phyloP scores from a whole-genome alignment of 2,113 vertebrate species.

The Urocolius indicus region DNA sequence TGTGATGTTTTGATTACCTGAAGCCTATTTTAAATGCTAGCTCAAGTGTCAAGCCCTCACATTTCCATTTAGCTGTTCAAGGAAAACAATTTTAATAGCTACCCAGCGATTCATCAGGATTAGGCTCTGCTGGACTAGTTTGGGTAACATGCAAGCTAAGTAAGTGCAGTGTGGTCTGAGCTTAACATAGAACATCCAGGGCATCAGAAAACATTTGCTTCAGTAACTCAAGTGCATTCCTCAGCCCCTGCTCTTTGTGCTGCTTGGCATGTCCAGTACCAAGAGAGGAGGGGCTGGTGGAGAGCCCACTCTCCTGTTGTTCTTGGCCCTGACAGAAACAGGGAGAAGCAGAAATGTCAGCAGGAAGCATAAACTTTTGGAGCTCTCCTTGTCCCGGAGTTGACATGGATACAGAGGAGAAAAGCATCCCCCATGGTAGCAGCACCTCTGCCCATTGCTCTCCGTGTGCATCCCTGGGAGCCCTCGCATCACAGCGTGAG shows the following conservation, averaged over 20 bases:
- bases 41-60: not conserved
- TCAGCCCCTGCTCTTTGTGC: not conserved
- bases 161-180: not conserved
- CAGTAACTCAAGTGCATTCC: not conserved
- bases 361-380: not conserved
- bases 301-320: not conserved
- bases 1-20: slow-evolving; percentile 36
- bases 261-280: not conserved
- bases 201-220: not conserved
- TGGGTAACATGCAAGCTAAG: not conserved
- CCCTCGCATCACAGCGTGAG: not conserved
- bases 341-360: not conserved
- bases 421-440: not conserved
- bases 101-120: slow-evolving; percentile 27
- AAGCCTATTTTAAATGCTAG: slow-evolving; percentile 28
- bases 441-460: not conserved
- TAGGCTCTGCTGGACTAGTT: slow-evolving; percentile 11
- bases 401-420: fast-evolving
- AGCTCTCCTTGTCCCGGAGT: not conserved
- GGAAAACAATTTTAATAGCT: slow-evolving; percentile 48
- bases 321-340: not conserved
- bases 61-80: slow-evolving; percentile 44
- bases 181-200: slow-evolving; percentile 16
- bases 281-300: not conserved
- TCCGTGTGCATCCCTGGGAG: fast-evolving